Conservation (phyloP, 2,113 vertebrate species). For the Cervus canadensis region DNA sequence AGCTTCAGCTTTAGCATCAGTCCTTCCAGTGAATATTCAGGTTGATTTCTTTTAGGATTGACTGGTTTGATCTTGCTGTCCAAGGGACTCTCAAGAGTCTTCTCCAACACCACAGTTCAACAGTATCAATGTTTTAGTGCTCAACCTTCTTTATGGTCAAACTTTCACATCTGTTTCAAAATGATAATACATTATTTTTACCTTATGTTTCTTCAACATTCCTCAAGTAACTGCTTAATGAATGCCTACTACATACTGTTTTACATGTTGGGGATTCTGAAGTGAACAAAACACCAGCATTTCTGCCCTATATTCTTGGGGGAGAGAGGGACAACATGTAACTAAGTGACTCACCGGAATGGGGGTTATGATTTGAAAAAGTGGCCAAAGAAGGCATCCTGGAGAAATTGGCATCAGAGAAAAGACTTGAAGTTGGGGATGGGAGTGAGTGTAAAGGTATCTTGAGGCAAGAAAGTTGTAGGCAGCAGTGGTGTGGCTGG, state of each 20-base stretch:
- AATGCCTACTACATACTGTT: not conserved
- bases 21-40: not conserved
- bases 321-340: not conserved
- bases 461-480: not conserved
- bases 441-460: not conserved
- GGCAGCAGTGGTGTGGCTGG: not conserved
- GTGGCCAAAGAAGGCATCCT: not conserved
- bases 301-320: not conserved
- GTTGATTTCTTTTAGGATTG: not conserved
- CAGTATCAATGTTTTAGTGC: not conserved
- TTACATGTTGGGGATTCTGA: too few relatives aligned
- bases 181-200: not conserved
- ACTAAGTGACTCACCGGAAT: not conserved
- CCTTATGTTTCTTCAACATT: not conserved
- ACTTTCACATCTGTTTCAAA: not conserved
- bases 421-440: not conserved
- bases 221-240: not conserved
- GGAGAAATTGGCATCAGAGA: not conserved
- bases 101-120: not conserved
- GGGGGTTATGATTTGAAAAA: not conserved
- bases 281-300: not conserved
- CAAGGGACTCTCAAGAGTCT: not conserved
- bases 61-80: not conserved
- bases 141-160: not conserved
- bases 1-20: not conserved